These are phyloP conservation scores for Alfaro cultratus DNA, from an alignment of 2,797 vertebrate species.

Conservation along the genomic window DNA sequence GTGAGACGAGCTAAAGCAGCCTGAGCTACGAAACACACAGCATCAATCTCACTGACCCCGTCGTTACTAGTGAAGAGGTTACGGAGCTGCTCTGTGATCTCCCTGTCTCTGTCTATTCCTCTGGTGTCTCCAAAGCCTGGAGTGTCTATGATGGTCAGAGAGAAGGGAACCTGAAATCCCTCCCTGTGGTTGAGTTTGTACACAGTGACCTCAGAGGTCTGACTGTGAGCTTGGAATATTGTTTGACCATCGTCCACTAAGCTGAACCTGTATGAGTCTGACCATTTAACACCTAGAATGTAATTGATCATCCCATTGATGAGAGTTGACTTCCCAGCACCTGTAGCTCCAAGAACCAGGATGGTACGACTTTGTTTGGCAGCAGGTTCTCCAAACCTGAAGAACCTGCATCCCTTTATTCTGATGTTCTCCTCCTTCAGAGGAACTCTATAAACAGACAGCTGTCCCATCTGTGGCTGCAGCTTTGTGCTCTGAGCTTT, in stretches of 20 bases:
- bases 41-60: background rate
- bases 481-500: background rate
- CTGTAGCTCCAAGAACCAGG: conserved; percentile 46
- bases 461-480: background rate
- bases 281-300: conserved; percentile 63
- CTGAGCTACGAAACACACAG: conserved; percentile 20
- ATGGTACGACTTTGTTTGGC: conserved; percentile 42
- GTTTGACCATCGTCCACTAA: conserved; percentile 45
- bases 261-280: conserved; percentile 26
- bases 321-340: conserved; percentile 38
- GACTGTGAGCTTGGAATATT: conserved; percentile 46
- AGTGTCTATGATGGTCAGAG: conserved; percentile 40
- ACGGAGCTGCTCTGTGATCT: background rate
- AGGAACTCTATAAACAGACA: conserved; percentile 27
- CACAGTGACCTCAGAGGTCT: conserved; percentile 48
- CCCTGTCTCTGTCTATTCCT: conserved; percentile 8
- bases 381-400: too few species aligned
- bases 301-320: conserved; percentile 66
- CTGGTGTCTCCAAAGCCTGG: conserved; percentile 25
- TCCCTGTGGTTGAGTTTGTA: conserved; percentile 57
- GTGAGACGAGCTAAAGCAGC: conserved; percentile 9
- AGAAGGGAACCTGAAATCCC: conserved; percentile 29
- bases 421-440: conserved; percentile 24
- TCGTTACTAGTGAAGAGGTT: background rate
- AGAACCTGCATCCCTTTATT: background rate